Base-by-base conservation (phyloP, 2,797 vertebrate species). In the Hyperoplus lanceolatus region DNA sequence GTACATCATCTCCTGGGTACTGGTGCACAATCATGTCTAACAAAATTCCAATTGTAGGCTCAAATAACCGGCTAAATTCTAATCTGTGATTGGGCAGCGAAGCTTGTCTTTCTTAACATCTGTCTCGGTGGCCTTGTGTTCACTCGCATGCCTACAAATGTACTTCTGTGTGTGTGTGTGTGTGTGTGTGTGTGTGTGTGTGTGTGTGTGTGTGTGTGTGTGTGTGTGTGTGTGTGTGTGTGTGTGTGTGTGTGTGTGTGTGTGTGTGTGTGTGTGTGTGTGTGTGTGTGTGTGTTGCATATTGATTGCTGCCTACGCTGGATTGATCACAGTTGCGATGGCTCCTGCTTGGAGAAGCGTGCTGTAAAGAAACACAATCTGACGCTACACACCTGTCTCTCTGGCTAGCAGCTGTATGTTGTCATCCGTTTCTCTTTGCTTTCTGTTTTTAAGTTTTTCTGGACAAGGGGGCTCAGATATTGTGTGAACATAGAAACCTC, bases 301-400 rank as follows among this genome's bases (percentile, higher is more conserved):
- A 70, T 82, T 67, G 70, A 83, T 79, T 56, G 29, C 46, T 53
- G 38, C 61, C 72, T 57, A 38, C 56, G 18, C 66, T 65, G 68
- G 41, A 73, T 72, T 66, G 81, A 86, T 86, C 81, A 45, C 74
- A 51, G 75, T 54, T 81, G 60, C 18, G 57, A 49, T 15, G 36
- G 6, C 65, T 84, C 59, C 61, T n/a, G 54, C 58, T 66, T 38
- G 79, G 64, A 57, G 54, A 49, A 9, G 60, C 36, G 3, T 4
- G 51, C 46, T 2, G 67, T 53, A 41, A 68, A 73, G 50, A 66
- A 29, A 74, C 48, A 21, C 73, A 63, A 9, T 71, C 73, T 83
- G 76, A 71, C 43, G 3, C 83, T 69, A 11, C 67, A 38, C 76
- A 82, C 68, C 75, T 77, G 66, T 42, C 53, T 70, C 69, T 78